These are phyloP conservation scores for Volucella inflata DNA, from an alignment of 2,888 invertebrate species.

Conservation along the genomic window DNA sequence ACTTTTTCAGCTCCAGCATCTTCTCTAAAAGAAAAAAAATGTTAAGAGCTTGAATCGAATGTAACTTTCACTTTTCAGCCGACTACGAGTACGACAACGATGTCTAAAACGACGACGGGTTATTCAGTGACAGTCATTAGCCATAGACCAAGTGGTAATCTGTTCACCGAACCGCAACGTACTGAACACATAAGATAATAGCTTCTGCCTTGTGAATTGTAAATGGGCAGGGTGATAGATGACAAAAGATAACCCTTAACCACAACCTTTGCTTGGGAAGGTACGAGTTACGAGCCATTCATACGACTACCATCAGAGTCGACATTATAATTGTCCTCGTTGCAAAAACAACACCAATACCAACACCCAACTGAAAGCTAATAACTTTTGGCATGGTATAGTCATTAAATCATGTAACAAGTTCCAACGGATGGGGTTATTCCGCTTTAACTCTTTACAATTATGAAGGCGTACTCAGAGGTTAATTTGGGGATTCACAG, in stretches of 20 bases:
- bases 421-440: background rate
- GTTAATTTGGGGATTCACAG: no score
- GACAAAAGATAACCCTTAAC: conserved; percentile 66
- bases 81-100: background rate
- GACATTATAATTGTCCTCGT: conserved; percentile 27
- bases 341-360: conserved; percentile 1
- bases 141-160: conserved; percentile 43
- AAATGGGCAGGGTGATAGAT: conserved; percentile 60
- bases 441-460: no score
- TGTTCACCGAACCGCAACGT: conserved; percentile 35
- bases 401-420: conserved; percentile 55
- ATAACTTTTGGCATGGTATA: conserved; percentile 53
- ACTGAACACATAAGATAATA: conserved; percentile 42
- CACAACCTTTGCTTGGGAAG: conserved; percentile 29
- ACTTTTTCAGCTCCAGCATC: conserved; percentile 32
- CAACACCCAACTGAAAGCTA: conserved; percentile 15
- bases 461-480: no score
- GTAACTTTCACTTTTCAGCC: conserved; percentile 25
- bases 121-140: conserved; percentile 70
- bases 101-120: conserved; percentile 14
- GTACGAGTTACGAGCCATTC: background rate
- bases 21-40: background rate
- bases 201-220: conserved; percentile 26
- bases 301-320: background rate
- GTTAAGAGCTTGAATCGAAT: background rate